Evolutionary conservation across 1,140 invertebrate species (phyloP).

Genomic region (Drosophila simulans): DNA sequence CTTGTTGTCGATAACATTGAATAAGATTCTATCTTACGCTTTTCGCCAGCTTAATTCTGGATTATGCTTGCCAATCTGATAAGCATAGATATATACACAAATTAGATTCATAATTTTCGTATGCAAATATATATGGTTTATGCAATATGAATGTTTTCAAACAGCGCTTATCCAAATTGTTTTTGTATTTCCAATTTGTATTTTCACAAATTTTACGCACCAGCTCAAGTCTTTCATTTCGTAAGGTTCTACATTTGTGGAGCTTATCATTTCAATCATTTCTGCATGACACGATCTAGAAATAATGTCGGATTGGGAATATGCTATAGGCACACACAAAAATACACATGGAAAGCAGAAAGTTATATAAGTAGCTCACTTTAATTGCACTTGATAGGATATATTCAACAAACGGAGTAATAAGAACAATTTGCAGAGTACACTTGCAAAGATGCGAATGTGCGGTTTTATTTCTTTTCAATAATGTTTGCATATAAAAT

Average conservation of each 20-base stretch:
- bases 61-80: slow-evolving; percentile 52
- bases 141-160: slow-evolving; percentile 23
- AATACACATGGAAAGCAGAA: slow-evolving; percentile 71
- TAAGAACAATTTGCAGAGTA: slow-evolving; percentile 27
- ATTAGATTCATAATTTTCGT: slow-evolving; percentile 41
- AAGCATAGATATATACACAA: slow-evolving; percentile 48
- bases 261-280: background rate
- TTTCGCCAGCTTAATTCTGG: slow-evolving; percentile 45
- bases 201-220: slow-evolving; percentile 23
- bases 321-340: slow-evolving; percentile 9
- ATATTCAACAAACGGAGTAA: slow-evolving; percentile 16
- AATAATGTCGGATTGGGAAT: slow-evolving; percentile 1
- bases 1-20: slow-evolving; percentile 63
- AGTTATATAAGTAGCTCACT: slow-evolving; percentile 63
- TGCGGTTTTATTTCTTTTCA: slow-evolving; percentile 66
- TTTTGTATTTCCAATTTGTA: slow-evolving; percentile 30
- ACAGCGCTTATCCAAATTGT: slow-evolving; percentile 25
- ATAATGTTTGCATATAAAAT: slow-evolving; percentile 74
- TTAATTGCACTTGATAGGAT: slow-evolving; percentile 79
- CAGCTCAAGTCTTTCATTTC: slow-evolving; percentile 72
- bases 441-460: slow-evolving; percentile 49
- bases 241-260: slow-evolving; percentile 46
- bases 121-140: slow-evolving; percentile 58
- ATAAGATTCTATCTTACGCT: slow-evolving; percentile 58
- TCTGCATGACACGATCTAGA: slow-evolving; percentile 18